Percentiles rank a stretch among this genome's conserved stretches.
Evolutionary conservation across 2,113 vertebrate species (phyloP).

Genomic region (Rhabdomys dilectus): DNA sequence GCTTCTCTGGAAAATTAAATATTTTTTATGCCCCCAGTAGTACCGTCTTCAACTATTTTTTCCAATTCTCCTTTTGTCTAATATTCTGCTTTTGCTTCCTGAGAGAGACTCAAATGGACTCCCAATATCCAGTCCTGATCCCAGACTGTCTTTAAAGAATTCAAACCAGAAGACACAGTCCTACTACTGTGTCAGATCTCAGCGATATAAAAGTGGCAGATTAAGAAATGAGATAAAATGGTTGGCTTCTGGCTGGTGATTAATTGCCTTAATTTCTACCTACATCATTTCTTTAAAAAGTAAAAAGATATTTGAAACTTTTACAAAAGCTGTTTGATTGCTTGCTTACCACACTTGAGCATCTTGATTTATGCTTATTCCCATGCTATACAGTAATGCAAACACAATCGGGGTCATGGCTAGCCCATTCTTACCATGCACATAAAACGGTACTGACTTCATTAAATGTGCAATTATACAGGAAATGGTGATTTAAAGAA

Average conservation of each 20-base stretch:
- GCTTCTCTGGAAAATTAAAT: neutral
- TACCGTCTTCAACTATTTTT: neutral
- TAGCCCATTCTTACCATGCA: accelerated
- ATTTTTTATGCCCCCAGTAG: neutral
- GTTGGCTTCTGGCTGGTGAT: neutral
- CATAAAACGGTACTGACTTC: neutral
- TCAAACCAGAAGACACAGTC: neutral
- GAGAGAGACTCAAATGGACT: neutral
- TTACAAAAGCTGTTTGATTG: neutral
- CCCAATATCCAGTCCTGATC: accelerated
- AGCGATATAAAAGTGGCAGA: neutral
- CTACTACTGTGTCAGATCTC: neutral
- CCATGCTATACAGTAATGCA: neutral
- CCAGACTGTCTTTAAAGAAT: neutral
- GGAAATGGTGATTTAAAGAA: neutral
- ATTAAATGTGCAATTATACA: neutral
- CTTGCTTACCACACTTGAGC: neutral
- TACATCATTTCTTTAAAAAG: neutral
- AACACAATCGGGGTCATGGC: neutral
- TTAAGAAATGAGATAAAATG: neutral
- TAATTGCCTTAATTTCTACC: neutral
- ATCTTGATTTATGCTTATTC: neutral
- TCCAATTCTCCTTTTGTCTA: neutral
- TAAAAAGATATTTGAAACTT: neutral
- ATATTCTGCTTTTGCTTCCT: neutral